Evolutionary conservation across 1,140 invertebrate genomes (phyloP).

Genomic region (Penaeus vannamei): DNA sequence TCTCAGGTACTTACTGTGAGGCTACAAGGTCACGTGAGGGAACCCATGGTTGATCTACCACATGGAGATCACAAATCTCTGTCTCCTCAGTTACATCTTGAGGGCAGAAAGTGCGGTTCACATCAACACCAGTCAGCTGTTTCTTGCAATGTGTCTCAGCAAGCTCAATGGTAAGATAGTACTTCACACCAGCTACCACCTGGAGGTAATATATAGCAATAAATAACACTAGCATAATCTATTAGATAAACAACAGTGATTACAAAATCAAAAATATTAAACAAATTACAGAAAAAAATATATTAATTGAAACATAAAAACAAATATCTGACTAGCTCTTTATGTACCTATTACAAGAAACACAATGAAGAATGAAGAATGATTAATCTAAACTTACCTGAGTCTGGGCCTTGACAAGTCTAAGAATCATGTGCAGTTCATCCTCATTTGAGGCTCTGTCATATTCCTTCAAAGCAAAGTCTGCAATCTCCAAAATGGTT

Average conservation of each 20-base stretch:
- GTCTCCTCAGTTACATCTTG: slow-evolving; percentile 55
- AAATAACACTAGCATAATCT: neutral
- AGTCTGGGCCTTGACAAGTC: slow-evolving; percentile 65
- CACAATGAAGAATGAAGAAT: no score
- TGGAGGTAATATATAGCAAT: slow-evolving; percentile 3
- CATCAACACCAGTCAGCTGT: slow-evolving; percentile 54
- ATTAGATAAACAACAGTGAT: neutral
- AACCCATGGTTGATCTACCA: slow-evolving; percentile 66
- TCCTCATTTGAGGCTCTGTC: slow-evolving; percentile 62
- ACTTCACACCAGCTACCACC: slow-evolving; percentile 64
- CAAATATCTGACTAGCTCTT: neutral
- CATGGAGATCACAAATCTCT: slow-evolving; percentile 65
- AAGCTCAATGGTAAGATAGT: slow-evolving; percentile 63
- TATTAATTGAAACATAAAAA: neutral
- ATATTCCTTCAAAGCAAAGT: slow-evolving; percentile 65
- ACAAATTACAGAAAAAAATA: neutral
- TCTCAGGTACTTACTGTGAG: slow-evolving; percentile 35
- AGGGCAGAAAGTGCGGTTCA: slow-evolving; percentile 62
- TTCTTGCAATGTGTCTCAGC: slow-evolving; percentile 65
- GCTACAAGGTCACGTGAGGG: slow-evolving; percentile 60
- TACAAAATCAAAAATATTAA: neutral
- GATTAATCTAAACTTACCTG: slow-evolving; percentile 40
- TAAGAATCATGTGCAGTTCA: slow-evolving; percentile 60
- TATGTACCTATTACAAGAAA: no score
- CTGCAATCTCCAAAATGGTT: slow-evolving; percentile 57